phyloP scores from a whole-genome alignment of 2,888 invertebrate species.

The Erebia ligea region DNA sequence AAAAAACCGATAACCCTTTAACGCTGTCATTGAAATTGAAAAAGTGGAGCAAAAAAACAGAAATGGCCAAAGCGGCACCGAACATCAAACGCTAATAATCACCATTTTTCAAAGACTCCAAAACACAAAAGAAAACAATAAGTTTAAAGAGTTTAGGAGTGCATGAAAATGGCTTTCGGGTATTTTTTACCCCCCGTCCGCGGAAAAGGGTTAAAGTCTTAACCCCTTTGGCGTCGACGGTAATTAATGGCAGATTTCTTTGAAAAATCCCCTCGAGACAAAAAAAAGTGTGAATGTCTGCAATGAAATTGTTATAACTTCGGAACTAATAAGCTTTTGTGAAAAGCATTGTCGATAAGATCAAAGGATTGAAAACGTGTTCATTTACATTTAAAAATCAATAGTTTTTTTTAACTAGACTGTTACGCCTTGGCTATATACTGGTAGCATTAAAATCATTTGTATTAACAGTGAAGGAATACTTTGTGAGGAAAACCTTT shows the following conservation, averaged over 20 bases:
- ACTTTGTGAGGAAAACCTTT: no score
- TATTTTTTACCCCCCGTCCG: slow-evolving; percentile 57
- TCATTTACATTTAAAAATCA: neutral
- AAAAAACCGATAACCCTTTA: slow-evolving; percentile 40
- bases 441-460: neutral
- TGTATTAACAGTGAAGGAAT: no score
- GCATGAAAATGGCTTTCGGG: slow-evolving; percentile 69
- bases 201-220: slow-evolving; percentile 69
- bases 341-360: slow-evolving; percentile 31
- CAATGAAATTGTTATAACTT: slow-evolving; percentile 61
- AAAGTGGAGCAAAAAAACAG: slow-evolving; percentile 42
- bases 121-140: slow-evolving; percentile 76
- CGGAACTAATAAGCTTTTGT: slow-evolving; percentile 47
- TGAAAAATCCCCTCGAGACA: slow-evolving; percentile 54
- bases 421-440: neutral
- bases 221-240: slow-evolving; percentile 70
- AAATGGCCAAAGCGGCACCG: slow-evolving; percentile 46
- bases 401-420: neutral
- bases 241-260: slow-evolving; percentile 74
- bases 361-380: slow-evolving; percentile 31
- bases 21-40: slow-evolving; percentile 39
- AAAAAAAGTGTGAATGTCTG: slow-evolving; percentile 57
- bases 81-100: slow-evolving; percentile 76
- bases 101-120: slow-evolving; percentile 74
- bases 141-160: slow-evolving; percentile 70